Evolutionary conservation across 2,888 invertebrate species (phyloP).

Genomic region (Pyrocoelia pectoralis): DNA sequence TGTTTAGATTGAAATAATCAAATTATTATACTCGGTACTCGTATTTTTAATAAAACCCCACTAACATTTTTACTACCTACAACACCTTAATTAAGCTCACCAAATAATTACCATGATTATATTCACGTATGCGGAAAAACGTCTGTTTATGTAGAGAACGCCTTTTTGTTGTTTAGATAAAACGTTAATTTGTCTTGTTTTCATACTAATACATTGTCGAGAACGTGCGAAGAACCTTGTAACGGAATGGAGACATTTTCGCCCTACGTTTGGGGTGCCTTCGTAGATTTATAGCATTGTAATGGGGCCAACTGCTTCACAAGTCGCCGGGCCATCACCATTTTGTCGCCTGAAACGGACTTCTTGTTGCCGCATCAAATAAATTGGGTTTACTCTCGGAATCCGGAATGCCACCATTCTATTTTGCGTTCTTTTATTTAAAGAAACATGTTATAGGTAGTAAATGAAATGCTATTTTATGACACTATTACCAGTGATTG

Average conservation of each 20-base stretch:
- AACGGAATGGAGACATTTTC: conserved; percentile 54
- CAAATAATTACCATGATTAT: too few relatives aligned
- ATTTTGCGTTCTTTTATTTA: conserved; percentile 48
- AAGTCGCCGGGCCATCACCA: conserved; percentile 68
- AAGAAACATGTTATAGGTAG: conserved; percentile 39
- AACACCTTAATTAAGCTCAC: too few relatives aligned
- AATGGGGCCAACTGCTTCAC: conserved; percentile 71
- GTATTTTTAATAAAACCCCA: not conserved
- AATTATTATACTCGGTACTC: conserved; percentile 14
- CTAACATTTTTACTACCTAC: too few relatives aligned
- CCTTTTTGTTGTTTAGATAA: conserved; percentile 23
- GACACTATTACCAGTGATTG: conserved; percentile 60
- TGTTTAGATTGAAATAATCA: conserved; percentile 23
- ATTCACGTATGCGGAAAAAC: not conserved
- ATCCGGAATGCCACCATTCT: conserved; percentile 29
- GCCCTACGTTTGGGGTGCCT: conserved; percentile 48
- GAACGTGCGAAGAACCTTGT: conserved; percentile 50
- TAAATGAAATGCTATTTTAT: conserved; percentile 57
- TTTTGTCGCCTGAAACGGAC: conserved; percentile 63
- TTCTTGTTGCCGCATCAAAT: conserved; percentile 60
- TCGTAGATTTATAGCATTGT: conserved; percentile 67
- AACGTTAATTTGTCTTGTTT: conserved; percentile 55
- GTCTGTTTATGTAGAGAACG: conserved; percentile 7
- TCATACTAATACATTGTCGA: conserved; percentile 51
- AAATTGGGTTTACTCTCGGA: conserved; percentile 55